phyloP scores from a whole-genome alignment of 1,140 invertebrate genomes.

The Diorhabda sublineata region DNA sequence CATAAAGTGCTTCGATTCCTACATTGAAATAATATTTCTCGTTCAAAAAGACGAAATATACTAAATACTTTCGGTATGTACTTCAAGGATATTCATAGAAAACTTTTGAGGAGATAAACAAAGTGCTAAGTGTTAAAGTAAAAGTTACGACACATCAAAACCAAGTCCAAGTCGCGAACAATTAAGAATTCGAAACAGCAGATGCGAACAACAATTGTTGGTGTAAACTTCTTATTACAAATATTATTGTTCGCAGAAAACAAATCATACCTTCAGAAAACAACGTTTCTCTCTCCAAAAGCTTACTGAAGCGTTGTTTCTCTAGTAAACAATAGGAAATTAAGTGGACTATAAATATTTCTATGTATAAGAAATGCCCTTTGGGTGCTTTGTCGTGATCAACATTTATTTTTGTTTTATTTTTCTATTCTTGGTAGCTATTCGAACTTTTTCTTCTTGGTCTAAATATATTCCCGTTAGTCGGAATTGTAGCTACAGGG shows the following conservation, averaged over 20 bases:
- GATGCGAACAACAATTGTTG: no score
- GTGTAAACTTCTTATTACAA: no score
- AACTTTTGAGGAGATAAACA: no score
- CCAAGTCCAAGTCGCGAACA: no score
- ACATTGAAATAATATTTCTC: no score
- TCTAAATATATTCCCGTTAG: background rate
- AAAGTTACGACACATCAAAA: no score
- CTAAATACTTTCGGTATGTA: no score
- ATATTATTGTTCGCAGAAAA: background rate
- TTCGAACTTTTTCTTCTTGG: background rate
- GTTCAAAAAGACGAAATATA: no score
- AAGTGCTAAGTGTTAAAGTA: no score
- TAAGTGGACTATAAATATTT: background rate
- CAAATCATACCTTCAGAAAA: background rate
- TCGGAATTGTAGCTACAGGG: background rate
- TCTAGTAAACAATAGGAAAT: background rate
- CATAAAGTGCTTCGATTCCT: no score
- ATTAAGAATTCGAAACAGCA: no score
- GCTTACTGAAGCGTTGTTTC: background rate
- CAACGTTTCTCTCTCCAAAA: constrained; percentile 2
- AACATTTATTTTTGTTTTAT: constrained; percentile 1
- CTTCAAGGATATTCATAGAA: no score
- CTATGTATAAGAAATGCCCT: background rate
- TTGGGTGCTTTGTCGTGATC: background rate
- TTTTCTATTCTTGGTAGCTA: background rate